Evolutionary conservation across 1,140 invertebrate genomes (phyloP).

Genomic region (Platyscapa corneri): DNA sequence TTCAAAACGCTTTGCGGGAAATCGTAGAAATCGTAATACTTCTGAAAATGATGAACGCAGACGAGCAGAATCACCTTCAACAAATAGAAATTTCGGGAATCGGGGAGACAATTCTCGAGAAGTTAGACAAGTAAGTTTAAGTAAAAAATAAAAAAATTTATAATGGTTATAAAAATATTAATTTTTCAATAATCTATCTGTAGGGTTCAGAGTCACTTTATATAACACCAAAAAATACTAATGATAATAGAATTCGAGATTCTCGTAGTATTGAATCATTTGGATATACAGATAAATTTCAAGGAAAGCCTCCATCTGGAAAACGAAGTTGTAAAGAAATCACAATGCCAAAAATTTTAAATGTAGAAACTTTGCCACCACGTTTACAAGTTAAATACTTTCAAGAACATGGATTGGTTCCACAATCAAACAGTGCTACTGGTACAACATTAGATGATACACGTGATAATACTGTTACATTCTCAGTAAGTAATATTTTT

Average conservation of each 20-base stretch:
- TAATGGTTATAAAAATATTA: not conserved
- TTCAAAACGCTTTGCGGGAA: conserved; percentile 66
- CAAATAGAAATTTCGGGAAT: conserved; percentile 63
- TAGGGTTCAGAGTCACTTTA: conserved; percentile 75
- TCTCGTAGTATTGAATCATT: conserved; percentile 75
- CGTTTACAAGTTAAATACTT: conserved; percentile 75
- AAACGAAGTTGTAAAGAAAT: conserved; percentile 69
- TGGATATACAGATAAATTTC: conserved; percentile 71
- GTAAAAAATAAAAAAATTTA: conserved; percentile 9
- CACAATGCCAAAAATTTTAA: conserved; percentile 66
- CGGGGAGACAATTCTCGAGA: conserved; percentile 64
- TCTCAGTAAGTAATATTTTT: conserved; percentile 63
- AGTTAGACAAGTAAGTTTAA: conserved; percentile 63
- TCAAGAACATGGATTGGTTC: conserved; percentile 71
- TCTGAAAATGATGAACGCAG: conserved; percentile 70
- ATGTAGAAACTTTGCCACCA: conserved; percentile 75
- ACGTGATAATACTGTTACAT: conserved; percentile 75
- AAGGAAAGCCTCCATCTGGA: conserved; percentile 76
- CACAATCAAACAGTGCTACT: conserved; percentile 60
- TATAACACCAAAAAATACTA: conserved; percentile 61
- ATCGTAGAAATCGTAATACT: conserved; percentile 64
- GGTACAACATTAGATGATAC: conserved; percentile 67
- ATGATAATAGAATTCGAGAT: conserved; percentile 72
- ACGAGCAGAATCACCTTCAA: conserved; percentile 67
- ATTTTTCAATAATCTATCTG: conserved; percentile 7